Evolutionary conservation across 2,888 invertebrate species (phyloP).

Genomic region (Litoditis marina): DNA sequence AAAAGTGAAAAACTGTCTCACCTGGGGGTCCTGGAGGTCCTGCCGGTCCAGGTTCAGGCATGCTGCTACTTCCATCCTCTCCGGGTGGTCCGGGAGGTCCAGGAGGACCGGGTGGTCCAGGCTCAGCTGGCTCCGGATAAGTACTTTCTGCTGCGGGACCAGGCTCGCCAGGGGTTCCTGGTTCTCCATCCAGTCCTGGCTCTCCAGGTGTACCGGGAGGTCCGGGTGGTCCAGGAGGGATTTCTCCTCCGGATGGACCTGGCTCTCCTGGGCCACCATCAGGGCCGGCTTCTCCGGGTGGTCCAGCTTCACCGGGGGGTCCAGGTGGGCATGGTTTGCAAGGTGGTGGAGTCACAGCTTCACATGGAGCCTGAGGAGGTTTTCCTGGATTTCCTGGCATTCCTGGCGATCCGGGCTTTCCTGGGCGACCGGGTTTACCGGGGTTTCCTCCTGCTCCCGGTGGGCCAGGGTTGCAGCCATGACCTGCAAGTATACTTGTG

Average conservation of each 20-base stretch:
- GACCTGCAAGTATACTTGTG: too few relatives aligned
- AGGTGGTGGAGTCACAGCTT: background rate
- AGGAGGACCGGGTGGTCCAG: slow-evolving; percentile 8
- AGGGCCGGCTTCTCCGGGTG: background rate
- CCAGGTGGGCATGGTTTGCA: background rate
- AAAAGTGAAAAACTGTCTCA: too few relatives aligned
- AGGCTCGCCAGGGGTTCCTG: slow-evolving; percentile 16
- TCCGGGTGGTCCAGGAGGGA: slow-evolving; percentile 22
- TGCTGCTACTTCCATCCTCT: background rate
- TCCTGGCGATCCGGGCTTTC: slow-evolving; percentile 3
- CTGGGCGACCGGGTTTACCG: slow-evolving; percentile 8
- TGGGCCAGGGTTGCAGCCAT: slow-evolving; percentile 13
- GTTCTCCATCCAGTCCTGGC: slow-evolving; percentile 12
- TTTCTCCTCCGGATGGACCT: slow-evolving; percentile 18
- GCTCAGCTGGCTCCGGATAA: background rate
- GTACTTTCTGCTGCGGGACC: background rate
- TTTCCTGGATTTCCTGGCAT: slow-evolving; percentile 1
- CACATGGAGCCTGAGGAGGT: background rate
- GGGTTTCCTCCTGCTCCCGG: slow-evolving; percentile 14
- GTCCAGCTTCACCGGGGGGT: background rate
- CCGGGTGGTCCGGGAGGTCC: background rate
- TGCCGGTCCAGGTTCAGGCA: background rate
- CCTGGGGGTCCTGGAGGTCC: slow-evolving; percentile 9
- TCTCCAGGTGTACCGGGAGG: slow-evolving; percentile 20
- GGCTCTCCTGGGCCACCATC: slow-evolving; percentile 2